Evolutionary conservation across 2,797 vertebrate genomes (phyloP), one percentile per base, ranked within the genome.

Genomic region (Ctenopoma multispine): DNA sequence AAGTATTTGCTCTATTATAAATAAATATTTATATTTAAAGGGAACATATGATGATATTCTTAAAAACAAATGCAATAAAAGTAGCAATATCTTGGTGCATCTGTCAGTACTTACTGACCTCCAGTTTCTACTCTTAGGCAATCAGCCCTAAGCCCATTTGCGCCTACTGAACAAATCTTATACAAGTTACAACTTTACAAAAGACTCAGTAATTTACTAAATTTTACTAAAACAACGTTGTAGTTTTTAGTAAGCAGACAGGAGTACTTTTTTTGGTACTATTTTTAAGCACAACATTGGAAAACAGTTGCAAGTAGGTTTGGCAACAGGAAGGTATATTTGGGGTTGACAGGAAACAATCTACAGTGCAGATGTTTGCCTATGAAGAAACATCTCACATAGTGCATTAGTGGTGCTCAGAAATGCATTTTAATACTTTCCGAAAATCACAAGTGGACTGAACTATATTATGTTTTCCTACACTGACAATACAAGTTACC

Each of bases 1-100:
- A 18, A 17, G 15, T 18, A 69, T 64, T 56, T 46, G 6, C 43
- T 64, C 15, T 15, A n/a, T 49, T 65, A 59, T 17, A 17, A n/a
- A 60, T 65, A 71, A 20, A 68, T 36, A 36, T 36, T 12, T 12
- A 3, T 4, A 36, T 36, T 36, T 6, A 34, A 34, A 7, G 31
- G 31, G 6, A 4, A 34, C 8, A 7, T 34, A 24, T 24, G 24
- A 24, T 24, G 5, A 9, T 34, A 34, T 34, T 34, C 6, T 34
- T 34, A 34, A 34, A 24, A 24, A 24, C 31, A 3, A 34, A 34
- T 34, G 55, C 59, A 29, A 24, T 55, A 31, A 31, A 31, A 31
- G 0, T 31, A 31, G 7, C 29, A 6, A 31, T 7, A 31, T 31
- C 5, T 31, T 36, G 36, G 9, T 36, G 36, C 36, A 36, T 36